A percentile compares a stretch with the other conserved stretches of the same genome.
Evolutionary conservation across 2,797 vertebrate species (phyloP).

Genomic region (Enteromius unitaeniatus): DNA sequence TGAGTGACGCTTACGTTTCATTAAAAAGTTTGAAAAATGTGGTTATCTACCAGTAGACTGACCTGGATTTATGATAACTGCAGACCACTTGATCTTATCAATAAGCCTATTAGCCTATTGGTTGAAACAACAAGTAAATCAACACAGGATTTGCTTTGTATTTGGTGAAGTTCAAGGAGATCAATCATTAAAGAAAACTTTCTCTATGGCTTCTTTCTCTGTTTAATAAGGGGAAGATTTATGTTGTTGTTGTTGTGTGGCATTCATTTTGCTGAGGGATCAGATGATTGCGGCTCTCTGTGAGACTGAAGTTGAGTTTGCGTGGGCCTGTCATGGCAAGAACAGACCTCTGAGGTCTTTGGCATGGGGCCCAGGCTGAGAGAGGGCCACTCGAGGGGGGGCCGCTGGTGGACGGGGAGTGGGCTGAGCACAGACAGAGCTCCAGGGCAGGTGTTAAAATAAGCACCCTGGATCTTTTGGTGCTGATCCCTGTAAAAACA

Average conservation of each 20-base stretch:
- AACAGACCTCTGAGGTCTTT: constrained; percentile 75
- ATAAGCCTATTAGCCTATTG: not conserved
- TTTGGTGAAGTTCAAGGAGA: not conserved
- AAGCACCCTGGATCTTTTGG: constrained; percentile 79
- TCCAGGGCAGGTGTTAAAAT: constrained; percentile 85
- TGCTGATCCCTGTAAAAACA: constrained; percentile 82
- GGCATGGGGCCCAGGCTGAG: constrained; percentile 80
- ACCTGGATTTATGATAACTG: not conserved
- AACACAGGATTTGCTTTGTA: not conserved
- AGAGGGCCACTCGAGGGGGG: constrained; percentile 77
- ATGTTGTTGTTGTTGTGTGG: constrained; percentile 53
- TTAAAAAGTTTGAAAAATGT: not conserved
- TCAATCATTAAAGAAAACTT: constrained; percentile 52
- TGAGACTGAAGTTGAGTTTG: constrained; percentile 67
- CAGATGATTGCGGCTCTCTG: constrained; percentile 60
- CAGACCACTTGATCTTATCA: not conserved
- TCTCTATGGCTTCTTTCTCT: constrained; percentile 44
- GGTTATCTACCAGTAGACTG: not conserved
- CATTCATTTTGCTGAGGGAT: constrained; percentile 51
- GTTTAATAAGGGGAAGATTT: constrained; percentile 57
- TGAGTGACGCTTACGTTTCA: not conserved
- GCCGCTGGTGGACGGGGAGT: constrained; percentile 64
- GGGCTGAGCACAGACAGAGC: constrained; percentile 78
- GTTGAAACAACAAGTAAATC: not conserved
- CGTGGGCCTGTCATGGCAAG: constrained; percentile 70